These are phyloP conservation scores for Pseudochaenichthys georgianus DNA, from an alignment of 2,797 vertebrate species.

Conservation along the genomic window DNA sequence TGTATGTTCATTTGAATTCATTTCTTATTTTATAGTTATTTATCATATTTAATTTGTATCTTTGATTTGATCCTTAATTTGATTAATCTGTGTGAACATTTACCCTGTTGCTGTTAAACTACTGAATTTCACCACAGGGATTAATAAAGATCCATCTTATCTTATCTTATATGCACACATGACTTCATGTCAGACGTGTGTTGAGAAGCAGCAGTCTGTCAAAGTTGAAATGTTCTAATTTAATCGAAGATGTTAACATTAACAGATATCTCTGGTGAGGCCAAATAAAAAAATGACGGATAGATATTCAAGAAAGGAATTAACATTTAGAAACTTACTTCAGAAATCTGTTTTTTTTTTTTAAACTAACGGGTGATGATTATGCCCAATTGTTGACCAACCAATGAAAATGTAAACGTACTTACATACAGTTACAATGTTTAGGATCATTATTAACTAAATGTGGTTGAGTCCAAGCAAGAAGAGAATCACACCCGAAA, in stretches of 20 bases:
- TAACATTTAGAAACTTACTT: background rate
- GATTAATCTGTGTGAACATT: too few relatives aligned
- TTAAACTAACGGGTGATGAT: background rate
- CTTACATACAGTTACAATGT: background rate
- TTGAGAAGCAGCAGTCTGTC: slow-evolving; percentile 10
- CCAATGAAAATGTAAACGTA: background rate
- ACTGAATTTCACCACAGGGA: too few relatives aligned
- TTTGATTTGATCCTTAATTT: too few relatives aligned
- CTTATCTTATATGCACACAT: background rate
- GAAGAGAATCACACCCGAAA: background rate
- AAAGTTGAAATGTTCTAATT: slow-evolving; percentile 13
- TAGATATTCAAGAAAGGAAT: background rate
- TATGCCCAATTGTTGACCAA: background rate
- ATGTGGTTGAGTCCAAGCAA: background rate
- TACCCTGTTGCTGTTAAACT: too few relatives aligned
- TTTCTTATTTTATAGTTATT: too few relatives aligned
- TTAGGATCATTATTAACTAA: slow-evolving; percentile 8
- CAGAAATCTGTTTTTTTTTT: background rate
- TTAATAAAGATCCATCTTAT: too few relatives aligned
- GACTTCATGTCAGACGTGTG: slow-evolving; percentile 6
- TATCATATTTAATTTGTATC: too few relatives aligned
- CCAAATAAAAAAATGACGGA: background rate
- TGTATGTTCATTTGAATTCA: too few relatives aligned
- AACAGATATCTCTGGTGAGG: background rate
- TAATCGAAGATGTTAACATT: slow-evolving; percentile 2